Conservation (phyloP, 2,113 vertebrate genomes). For the Archilochus colubris region DNA sequence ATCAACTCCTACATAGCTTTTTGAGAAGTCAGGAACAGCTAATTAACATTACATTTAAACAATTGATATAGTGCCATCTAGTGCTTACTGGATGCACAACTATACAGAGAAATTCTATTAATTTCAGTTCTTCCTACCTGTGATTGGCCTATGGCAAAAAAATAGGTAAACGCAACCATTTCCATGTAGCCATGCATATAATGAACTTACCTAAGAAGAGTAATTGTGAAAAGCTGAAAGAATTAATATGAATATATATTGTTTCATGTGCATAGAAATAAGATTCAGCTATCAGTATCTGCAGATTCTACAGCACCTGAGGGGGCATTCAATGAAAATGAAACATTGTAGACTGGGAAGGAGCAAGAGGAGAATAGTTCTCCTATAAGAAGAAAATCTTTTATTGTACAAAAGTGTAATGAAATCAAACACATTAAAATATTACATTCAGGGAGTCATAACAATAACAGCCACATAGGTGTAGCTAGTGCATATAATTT, state of each 20-base stretch:
- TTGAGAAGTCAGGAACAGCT: background rate
- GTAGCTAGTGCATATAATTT: background rate
- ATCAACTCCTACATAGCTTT: background rate
- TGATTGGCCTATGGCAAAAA: background rate
- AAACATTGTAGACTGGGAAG: background rate
- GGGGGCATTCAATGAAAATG: background rate
- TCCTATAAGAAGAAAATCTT: background rate
- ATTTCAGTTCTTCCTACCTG: background rate
- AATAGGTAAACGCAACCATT: background rate
- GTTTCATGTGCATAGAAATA: background rate
- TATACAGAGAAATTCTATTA: background rate
- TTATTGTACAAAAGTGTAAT: background rate
- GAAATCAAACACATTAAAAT: background rate
- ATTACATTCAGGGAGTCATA: background rate
- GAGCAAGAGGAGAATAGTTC: background rate
- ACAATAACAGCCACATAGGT: background rate
- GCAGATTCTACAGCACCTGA: background rate
- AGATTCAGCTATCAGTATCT: background rate
- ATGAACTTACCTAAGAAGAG: background rate
- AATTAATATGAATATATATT: background rate
- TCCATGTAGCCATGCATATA: background rate
- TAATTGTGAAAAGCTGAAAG: background rate
- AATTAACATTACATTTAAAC: background rate
- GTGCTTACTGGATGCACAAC: background rate
- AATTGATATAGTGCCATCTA: conserved; percentile 31